A percentile compares a stretch with the other conserved stretches of the same genome.
phyloP scores from a whole-genome alignment of 2,113 vertebrate species.

The Gopherus evgoodei region DNA sequence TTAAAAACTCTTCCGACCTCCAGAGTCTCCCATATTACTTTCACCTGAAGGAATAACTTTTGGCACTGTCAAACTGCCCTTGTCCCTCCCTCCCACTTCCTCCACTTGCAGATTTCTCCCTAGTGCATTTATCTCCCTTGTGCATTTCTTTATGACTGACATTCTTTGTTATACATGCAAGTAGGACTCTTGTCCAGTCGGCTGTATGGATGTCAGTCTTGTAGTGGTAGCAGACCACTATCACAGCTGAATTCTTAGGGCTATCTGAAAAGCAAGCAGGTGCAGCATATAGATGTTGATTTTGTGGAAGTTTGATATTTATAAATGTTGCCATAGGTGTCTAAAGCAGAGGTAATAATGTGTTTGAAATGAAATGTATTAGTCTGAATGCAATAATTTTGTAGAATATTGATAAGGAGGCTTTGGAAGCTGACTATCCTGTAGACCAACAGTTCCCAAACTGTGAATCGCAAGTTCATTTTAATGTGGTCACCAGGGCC shows the following conservation, averaged over 20 bases:
- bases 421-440: background rate
- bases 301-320: background rate
- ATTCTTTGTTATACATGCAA: background rate
- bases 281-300: background rate
- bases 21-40: background rate
- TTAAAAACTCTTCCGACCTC: background rate
- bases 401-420: background rate
- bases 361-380: background rate
- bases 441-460: background rate
- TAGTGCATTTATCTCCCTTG: background rate
- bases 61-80: background rate
- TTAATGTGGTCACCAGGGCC: no score
- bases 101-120: background rate
- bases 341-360: background rate
- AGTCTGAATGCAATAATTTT: background rate
- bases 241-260: background rate
- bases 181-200: background rate
- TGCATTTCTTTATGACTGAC: background rate
- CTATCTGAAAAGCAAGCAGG: background rate
- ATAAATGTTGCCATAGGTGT: background rate
- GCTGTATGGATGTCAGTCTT: background rate
- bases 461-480: background rate
- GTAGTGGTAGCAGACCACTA: background rate
- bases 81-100: background rate
- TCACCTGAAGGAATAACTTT: background rate